phyloP scores from a whole-genome alignment of 1,140 invertebrate species.

The Oryzaephilus surinamensis region DNA sequence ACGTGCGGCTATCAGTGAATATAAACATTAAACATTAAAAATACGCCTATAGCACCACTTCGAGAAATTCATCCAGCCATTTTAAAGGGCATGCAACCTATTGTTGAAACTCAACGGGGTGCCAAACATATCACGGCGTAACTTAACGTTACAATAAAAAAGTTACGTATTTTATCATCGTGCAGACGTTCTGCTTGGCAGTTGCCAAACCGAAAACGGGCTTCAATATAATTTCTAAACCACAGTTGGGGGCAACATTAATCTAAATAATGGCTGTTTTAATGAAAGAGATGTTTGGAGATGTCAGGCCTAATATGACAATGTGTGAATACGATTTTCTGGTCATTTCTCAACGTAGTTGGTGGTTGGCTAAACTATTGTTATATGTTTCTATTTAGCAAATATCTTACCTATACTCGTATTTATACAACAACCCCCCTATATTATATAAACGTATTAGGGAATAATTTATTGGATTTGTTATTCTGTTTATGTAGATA shows the following conservation, averaged over 20 bases:
- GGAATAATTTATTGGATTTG: too few species aligned
- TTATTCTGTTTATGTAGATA: too few species aligned
- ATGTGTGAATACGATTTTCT: constrained; percentile 36
- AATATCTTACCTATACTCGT: too few species aligned
- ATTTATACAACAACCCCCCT: too few species aligned
- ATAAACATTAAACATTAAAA: too few species aligned
- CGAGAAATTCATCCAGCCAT: constrained; percentile 21
- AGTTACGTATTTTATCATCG: constrained; percentile 27
- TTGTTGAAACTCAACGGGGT: constrained; percentile 23
- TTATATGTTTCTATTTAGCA: too few species aligned
- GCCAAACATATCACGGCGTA: constrained; percentile 24
- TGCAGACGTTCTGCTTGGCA: constrained; percentile 23
- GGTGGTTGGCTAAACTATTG: too few species aligned
- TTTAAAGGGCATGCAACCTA: constrained; percentile 16
- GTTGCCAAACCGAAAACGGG: constrained; percentile 24
- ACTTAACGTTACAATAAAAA: constrained; percentile 29
- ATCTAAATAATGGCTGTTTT: constrained; percentile 33
- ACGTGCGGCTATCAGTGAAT: constrained; percentile 8
- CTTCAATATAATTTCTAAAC: constrained; percentile 32
- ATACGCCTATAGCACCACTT: constrained; percentile 17
- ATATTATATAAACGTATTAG: too few species aligned
- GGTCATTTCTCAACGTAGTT: constrained; percentile 27
- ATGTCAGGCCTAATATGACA: constrained; percentile 36
- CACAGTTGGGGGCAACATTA: constrained; percentile 33
- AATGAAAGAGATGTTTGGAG: constrained; percentile 37